phyloP scores from a whole-genome alignment of 2,888 invertebrate genomes.

The Dolichomitus sp. region DNA sequence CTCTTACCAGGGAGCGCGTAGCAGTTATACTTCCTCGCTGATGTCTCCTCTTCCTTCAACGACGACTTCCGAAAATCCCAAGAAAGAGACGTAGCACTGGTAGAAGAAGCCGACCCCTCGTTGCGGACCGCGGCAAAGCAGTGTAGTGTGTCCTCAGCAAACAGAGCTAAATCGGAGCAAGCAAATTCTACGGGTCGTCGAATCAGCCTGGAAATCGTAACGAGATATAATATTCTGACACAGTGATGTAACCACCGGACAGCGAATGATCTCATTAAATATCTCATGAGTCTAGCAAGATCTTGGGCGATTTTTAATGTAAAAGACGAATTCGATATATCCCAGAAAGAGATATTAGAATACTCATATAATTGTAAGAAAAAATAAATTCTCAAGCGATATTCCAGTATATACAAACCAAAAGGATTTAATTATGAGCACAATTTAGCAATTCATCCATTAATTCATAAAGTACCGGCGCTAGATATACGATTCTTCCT shows the following conservation, averaged over 20 bases:
- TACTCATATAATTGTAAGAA: not conserved
- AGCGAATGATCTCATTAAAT: constrained; percentile 50
- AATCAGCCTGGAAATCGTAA: constrained; percentile 54
- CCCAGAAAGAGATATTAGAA: not conserved
- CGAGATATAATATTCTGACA: constrained; percentile 61
- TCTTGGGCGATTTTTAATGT: not conserved
- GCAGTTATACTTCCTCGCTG: constrained; percentile 18
- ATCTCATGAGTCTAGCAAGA: not conserved
- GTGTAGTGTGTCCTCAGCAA: constrained; percentile 51
- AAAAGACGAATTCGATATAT: not conserved
- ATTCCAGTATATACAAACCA: not conserved
- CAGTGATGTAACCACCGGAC: constrained; percentile 23
- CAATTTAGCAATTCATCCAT: not conserved
- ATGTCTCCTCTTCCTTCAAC: constrained; percentile 45
- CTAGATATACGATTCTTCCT: no score
- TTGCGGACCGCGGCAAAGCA: constrained; percentile 39
- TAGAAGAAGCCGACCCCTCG: constrained; percentile 28
- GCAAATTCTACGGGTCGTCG: constrained; percentile 62
- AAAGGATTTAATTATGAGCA: not conserved
- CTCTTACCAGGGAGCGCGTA: constrained; percentile 12
- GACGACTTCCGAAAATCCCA: constrained; percentile 52
- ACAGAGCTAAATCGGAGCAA: constrained; percentile 58
- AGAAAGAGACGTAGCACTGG: constrained; percentile 33
- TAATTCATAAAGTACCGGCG: no score
- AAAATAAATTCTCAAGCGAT: not conserved